phyloP scores from a whole-genome alignment of 1,140 invertebrate genomes.

The Drosophila varians region DNA sequence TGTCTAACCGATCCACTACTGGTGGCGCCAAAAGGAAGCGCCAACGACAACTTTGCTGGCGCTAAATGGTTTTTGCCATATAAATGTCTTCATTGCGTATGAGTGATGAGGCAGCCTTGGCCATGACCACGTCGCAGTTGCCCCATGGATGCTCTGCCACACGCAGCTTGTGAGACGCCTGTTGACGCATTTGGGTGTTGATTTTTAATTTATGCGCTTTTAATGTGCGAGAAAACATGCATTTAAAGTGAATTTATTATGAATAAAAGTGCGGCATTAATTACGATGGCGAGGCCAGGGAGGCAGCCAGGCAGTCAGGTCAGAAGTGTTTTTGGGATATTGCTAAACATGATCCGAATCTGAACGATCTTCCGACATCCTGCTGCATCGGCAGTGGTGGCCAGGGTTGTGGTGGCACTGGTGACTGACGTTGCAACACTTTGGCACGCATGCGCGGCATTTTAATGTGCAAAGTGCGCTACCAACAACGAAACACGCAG shows the following conservation, averaged over 20 bases:
- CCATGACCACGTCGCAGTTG: constrained; percentile 19
- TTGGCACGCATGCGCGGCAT: constrained; percentile 77
- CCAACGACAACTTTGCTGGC: constrained; percentile 36
- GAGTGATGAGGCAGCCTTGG: constrained; percentile 69
- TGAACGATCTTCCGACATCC: constrained; percentile 28
- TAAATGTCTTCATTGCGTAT: constrained; percentile 82
- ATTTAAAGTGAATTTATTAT: constrained; percentile 80
- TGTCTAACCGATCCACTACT: constrained; percentile 6
- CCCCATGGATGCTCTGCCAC: constrained; percentile 4
- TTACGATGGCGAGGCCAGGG: constrained; percentile 27
- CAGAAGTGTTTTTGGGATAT: constrained; percentile 49
- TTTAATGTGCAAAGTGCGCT: constrained; percentile 75
- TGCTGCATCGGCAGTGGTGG: constrained; percentile 1
- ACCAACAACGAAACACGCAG: constrained; percentile 69
- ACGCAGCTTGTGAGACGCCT: constrained; percentile 44
- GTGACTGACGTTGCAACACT: constrained; percentile 64
- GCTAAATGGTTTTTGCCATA: constrained; percentile 78
- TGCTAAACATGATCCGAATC: constrained; percentile 41
- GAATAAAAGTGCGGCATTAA: constrained; percentile 75
- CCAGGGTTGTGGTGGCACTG: not conserved
- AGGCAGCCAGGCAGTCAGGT: not conserved
- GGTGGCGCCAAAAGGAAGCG: constrained; percentile 52
- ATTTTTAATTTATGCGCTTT: constrained; percentile 82
- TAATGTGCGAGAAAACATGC: constrained; percentile 78
- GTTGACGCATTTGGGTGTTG: constrained; percentile 77